Evolutionary conservation across 2,797 vertebrate genomes (phyloP).

Genomic region (Betta splendens): DNA sequence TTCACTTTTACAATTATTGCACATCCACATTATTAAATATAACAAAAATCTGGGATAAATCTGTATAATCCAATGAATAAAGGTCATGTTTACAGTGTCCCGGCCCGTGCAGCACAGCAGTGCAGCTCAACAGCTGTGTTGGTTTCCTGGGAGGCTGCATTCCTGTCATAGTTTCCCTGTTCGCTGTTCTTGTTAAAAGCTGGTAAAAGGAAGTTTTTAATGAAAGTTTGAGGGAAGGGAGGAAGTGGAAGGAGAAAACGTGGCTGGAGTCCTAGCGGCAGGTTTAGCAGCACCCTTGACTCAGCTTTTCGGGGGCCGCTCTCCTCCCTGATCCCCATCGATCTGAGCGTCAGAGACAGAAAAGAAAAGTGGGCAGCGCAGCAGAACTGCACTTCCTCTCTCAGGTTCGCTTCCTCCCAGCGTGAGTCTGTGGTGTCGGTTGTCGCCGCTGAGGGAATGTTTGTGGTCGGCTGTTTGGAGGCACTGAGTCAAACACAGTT

Average conservation of each 20-base stretch:
- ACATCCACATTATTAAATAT: too few relatives aligned
- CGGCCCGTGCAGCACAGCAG: constrained; percentile 9
- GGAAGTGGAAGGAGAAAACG: not conserved
- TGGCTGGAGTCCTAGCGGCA: not conserved
- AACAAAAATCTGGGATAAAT: too few relatives aligned
- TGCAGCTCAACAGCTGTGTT: constrained; percentile 40
- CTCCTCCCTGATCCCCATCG: constrained; percentile 53
- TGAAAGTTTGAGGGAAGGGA: too few relatives aligned
- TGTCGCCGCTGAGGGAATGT: constrained; percentile 56
- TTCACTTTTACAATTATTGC: too few relatives aligned
- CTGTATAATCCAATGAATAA: too few relatives aligned
- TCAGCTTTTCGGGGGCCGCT: constrained; percentile 60
- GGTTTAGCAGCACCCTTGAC: constrained; percentile 46
- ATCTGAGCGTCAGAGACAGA: constrained; percentile 45
- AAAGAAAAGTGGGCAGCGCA: constrained; percentile 35
- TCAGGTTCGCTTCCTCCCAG: constrained; percentile 61
- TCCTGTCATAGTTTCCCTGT: constrained; percentile 19
- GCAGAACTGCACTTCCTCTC: constrained; percentile 69
- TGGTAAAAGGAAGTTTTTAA: too few relatives aligned
- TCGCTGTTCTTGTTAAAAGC: constrained; percentile 11
- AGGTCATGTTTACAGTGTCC: not conserved
- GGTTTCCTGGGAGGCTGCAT: constrained; percentile 51
- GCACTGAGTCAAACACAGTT: constrained; percentile 54
- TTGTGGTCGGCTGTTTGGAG: constrained; percentile 68
- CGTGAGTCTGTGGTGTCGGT: constrained; percentile 50